Evolutionary conservation across 2,797 vertebrate genomes (phyloP).

Genomic region (Aplochiton taeniatus): DNA sequence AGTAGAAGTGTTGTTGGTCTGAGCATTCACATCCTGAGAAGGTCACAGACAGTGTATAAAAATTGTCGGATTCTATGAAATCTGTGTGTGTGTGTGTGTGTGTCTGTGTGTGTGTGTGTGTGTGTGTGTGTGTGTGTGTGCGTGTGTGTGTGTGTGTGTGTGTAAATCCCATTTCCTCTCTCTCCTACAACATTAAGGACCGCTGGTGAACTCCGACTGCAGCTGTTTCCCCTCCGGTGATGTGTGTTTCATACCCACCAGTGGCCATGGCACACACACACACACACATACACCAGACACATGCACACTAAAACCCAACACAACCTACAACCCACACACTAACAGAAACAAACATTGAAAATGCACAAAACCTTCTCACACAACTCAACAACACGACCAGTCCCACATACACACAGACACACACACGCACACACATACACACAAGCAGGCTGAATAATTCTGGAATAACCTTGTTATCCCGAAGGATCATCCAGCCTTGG

Average conservation of each 20-base stretch:
- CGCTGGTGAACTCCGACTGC: constrained; percentile 59
- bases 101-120: constrained; percentile 47
- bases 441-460: too few species aligned
- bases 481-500: not conserved
- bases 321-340: not conserved
- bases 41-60: constrained; percentile 67
- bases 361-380: not conserved
- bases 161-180: constrained; percentile 70
- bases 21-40: constrained; percentile 48
- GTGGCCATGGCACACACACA: constrained; percentile 24
- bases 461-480: constrained; percentile 30
- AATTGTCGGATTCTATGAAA: constrained; percentile 39
- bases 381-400: too few species aligned
- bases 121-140: not conserved
- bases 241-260: constrained; percentile 22
- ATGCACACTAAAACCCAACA: not conserved
- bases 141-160: constrained; percentile 49
- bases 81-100: constrained; percentile 27
- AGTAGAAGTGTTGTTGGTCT: not conserved
- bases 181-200: constrained; percentile 60
- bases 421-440: not conserved
- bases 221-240: constrained; percentile 72
- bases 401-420: not conserved
- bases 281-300: constrained; percentile 6
- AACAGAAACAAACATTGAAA: not conserved